Evolutionary conservation across 2,797 vertebrate species (phyloP).

Genomic region (Triplophysa yarkandensis): DNA sequence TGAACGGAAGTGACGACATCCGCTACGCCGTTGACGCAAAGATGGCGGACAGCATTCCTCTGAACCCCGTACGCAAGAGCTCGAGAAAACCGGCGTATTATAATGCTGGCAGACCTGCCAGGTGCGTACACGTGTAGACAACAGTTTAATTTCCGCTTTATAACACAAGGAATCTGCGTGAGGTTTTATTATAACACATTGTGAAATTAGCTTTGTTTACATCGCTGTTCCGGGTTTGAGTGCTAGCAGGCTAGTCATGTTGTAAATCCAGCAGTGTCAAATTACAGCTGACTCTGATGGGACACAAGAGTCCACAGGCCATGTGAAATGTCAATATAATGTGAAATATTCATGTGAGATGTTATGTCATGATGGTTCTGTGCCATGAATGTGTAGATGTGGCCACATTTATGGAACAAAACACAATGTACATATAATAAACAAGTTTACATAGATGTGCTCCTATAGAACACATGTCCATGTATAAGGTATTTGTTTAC

Average conservation of each 20-base stretch:
- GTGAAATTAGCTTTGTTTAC: neutral
- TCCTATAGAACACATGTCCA: too few species aligned
- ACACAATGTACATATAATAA: neutral
- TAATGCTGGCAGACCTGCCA: constrained; percentile 78
- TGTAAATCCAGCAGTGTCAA: constrained; percentile 32
- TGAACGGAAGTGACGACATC: constrained; percentile 60
- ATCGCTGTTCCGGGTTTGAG: constrained; percentile 34
- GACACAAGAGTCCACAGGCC: constrained; percentile 11
- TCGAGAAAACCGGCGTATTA: constrained; percentile 82
- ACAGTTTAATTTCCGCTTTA: neutral
- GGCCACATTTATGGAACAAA: neutral
- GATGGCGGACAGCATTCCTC: constrained; percentile 91
- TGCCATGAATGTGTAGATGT: neutral
- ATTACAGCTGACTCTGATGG: constrained; percentile 20
- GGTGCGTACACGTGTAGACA: constrained; percentile 70
- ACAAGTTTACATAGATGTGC: too few species aligned
- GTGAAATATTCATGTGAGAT: constrained; percentile 12
- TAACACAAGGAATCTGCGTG: neutral
- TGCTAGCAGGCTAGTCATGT: constrained; percentile 32
- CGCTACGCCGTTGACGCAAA: constrained; percentile 69
- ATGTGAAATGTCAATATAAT: constrained; percentile 11
- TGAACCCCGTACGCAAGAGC: constrained; percentile 82
- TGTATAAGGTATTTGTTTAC: too few species aligned
- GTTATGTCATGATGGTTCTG: neutral
- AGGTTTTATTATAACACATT: neutral